Base-by-base conservation (phyloP, 2,888 invertebrate genomes). In the Heliconius charithonia region DNA sequence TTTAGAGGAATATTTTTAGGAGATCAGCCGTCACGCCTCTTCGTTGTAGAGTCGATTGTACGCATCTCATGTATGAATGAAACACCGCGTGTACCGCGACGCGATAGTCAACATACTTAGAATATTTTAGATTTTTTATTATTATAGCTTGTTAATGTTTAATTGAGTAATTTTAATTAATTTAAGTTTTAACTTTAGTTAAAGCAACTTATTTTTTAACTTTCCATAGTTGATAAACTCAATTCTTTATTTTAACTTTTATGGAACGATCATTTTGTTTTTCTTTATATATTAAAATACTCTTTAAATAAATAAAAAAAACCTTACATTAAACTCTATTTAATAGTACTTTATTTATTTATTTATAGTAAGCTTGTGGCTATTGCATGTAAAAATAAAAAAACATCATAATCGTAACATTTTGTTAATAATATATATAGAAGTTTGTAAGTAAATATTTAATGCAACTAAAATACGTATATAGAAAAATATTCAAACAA, bases 61-160 rank as follows among this genome's bases (percentile, higher is more conserved):
- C 85, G 84, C 85, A 87, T 87, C 85, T 85, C 83, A 81, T 85
- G 85, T 89, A 91, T 92, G 91, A 92, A 92, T 92, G 90, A 87
- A 86, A 83, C 84, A 83, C 84, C 85, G 82, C 80, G 82, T 74
- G 66, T 84, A 85, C 75, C 19, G 71, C 59, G 84, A 79, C 45
- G 32, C 7, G 77, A 2, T 3, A 3, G 69, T 85, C 77, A 90
- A 91, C 89, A 90, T 90, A 88, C 85, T 89, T 69, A 41, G 16
- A 25, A 9, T 13, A 27, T 69, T 41, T 3, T 69, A 51, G 0
- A 7, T 7, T 51, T n/a, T 51, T 51, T 51, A 22, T 51, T 51
- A 22, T 51, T 45, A 45, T 45, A 13, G 13, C 13, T 45, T 45
- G 41, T 4, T 13, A 45, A 45, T 45, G 4, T 37, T 37, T 2